Evolutionary conservation across 2,888 invertebrate genomes (phyloP), one percentile per base, ranked within the genome.

Genomic region (Diloba caeruleocephala): DNA sequence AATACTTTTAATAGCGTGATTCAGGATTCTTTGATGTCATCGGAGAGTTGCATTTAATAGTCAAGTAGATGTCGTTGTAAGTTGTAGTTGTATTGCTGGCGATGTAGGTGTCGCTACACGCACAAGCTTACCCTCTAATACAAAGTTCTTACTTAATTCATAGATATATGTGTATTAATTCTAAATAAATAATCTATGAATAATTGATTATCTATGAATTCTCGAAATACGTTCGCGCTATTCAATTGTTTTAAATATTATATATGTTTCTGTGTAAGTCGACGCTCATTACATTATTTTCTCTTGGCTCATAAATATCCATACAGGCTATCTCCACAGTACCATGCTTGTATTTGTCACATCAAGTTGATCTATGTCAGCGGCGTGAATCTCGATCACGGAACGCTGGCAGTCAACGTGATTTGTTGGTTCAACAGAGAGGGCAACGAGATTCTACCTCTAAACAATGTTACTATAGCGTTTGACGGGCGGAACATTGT

Each of bases 361-460:
- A 71, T 74, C 74, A 58, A 71, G 62, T 71, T 68, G 68, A 68
- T 68, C 62, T 73, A 67, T 68, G 62, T 68, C 71, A 63, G 58
- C 55, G 52, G 66, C 73, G 70, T 71, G 62, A 67, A 68, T 65
- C 66, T 59, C 63, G 71, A 68, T 68, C 74, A 67, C 72, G 67
- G 68, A 60, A 62, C 60, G 59, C 54, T 66, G 51, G 63, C 71
- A 66, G 68, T 61, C 64, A 74, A 65, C 54, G 61, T 72, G 76
- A 76, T 76, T 75, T 74, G 72, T 72, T 66, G 58, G 63, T 53
- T 76, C 62, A 62, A 67, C 61, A 61, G 61, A 57, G 59, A 62
- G 59, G 59, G 45, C 69, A 65, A 55, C 57, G 50, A 56, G 57
- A 56, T 51, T 43, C 45, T 34, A 53, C 53, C 66, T 61, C 60